A percentile compares a stretch with the other conserved stretches of the same genome.
Evolutionary conservation across 2,888 invertebrate genomes (phyloP).

Genomic region (Monoplex corrugatus): DNA sequence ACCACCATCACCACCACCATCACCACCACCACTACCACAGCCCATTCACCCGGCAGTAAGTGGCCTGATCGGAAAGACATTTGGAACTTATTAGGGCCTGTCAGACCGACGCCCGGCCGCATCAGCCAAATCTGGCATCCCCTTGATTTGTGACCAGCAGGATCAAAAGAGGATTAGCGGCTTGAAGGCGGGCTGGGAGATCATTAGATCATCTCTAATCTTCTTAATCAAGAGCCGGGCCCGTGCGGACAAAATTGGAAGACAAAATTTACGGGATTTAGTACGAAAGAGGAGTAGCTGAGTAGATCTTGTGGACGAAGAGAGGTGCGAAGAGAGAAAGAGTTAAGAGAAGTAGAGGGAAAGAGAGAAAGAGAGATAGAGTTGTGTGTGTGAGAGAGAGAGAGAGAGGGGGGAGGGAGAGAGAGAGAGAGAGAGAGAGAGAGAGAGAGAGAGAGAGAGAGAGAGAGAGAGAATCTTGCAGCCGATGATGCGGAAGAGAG

Average conservation of each 20-base stretch:
- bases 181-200: not conserved
- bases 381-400: too few relatives aligned
- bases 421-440: conserved; percentile 22
- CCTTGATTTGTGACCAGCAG: not conserved
- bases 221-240: conserved; percentile 7
- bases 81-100: not conserved
- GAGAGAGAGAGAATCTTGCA: not conserved
- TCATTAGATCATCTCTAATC: conserved; percentile 22
- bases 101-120: not conserved
- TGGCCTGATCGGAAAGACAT: not conserved
- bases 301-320: too few relatives aligned
- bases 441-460: conserved; percentile 21
- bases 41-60: not conserved
- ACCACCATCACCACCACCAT: too few relatives aligned
- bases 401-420: not conserved
- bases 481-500: not conserved
- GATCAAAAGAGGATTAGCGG: conserved; percentile 22
- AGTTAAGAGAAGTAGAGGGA: too few relatives aligned
- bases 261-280: not conserved
- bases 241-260: not conserved
- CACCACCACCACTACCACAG: too few relatives aligned
- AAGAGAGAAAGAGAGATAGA: too few relatives aligned
- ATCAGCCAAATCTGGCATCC: not conserved
- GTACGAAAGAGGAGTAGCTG: too few relatives aligned
- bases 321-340: not conserved